A percentile compares a stretch with the other conserved stretches of the same genome.
phyloP scores from a whole-genome alignment of 2,113 vertebrate species.

The Anolis carolinensis region DNA sequence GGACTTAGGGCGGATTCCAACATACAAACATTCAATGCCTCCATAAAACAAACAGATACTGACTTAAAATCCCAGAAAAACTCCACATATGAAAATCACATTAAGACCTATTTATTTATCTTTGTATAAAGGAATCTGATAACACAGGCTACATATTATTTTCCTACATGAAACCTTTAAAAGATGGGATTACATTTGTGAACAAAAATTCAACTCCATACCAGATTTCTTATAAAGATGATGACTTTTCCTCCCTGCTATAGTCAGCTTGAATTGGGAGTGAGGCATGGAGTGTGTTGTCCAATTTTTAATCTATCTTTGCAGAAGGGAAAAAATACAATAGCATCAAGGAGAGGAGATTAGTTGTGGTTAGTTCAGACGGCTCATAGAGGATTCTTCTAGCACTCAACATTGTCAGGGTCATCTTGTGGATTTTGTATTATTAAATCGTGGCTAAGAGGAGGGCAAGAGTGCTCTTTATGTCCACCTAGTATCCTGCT shows the following conservation, averaged over 20 bases:
- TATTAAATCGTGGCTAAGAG: slow-evolving; percentile 41
- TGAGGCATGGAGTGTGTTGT: slow-evolving; percentile 12
- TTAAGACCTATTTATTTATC: not conserved
- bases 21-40: no score
- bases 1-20: no score
- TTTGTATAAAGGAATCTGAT: not conserved
- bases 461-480: not conserved
- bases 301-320: slow-evolving; percentile 51
- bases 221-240: slow-evolving; percentile 33
- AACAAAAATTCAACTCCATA: not conserved
- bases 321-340: slow-evolving; percentile 17
- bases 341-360: slow-evolving; percentile 49
- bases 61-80: no score
- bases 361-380: slow-evolving; percentile 7
- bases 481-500: slow-evolving; percentile 7
- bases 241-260: not conserved
- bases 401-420: slow-evolving; percentile 12
- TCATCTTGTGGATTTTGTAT: slow-evolving; percentile 50
- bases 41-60: no score
- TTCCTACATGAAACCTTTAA: not conserved
- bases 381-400: slow-evolving; percentile 44
- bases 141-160: not conserved
- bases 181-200: not conserved
- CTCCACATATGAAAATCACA: no score
- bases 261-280: slow-evolving; percentile 42